These are phyloP conservation scores for Oreochromis grahami DNA, from an alignment of 2,797 vertebrate species.

Conservation along the genomic window DNA sequence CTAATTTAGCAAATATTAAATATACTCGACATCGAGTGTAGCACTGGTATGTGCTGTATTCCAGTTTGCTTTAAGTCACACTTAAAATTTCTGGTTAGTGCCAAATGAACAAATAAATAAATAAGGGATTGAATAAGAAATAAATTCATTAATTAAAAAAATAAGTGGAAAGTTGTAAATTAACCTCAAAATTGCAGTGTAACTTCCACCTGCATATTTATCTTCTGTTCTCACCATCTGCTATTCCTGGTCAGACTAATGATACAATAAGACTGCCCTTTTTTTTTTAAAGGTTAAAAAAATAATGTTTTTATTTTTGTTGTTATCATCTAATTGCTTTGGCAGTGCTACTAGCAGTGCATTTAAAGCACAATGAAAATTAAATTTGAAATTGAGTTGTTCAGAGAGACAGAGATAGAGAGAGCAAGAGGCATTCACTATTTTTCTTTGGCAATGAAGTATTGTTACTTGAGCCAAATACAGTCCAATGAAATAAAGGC, in stretches of 20 bases:
- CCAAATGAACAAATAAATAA: too few relatives aligned
- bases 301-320: background rate
- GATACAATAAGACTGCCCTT: background rate
- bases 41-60: background rate
- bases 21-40: background rate
- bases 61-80: background rate
- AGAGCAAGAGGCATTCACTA: background rate
- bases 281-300: constrained; percentile 3
- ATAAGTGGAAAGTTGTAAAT: background rate
- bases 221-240: background rate
- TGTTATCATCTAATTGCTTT: constrained; percentile 6
- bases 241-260: background rate
- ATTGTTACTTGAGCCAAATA: background rate
- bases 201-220: background rate
- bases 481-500: background rate
- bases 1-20: background rate
- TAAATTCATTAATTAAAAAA: background rate
- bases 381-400: background rate
- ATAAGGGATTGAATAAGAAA: too few relatives aligned
- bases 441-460: background rate
- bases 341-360: background rate
- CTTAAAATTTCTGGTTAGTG: too few relatives aligned
- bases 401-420: background rate
- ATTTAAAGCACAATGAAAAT: background rate
- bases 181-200: background rate